Conservation (phyloP, 2,888 invertebrate species). For the Caenorhabditis becei region DNA sequence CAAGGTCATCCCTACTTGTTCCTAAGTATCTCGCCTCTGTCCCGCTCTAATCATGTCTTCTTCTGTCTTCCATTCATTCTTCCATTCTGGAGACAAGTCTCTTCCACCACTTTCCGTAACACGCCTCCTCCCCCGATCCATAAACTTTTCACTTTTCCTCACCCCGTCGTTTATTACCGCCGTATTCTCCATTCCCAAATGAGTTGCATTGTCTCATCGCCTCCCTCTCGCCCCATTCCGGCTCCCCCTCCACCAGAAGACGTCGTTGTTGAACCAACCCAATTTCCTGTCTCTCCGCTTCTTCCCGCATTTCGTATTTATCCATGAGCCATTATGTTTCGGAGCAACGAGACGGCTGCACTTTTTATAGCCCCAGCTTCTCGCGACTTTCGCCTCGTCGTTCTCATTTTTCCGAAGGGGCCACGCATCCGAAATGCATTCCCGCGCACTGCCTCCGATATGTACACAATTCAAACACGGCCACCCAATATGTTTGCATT, state of each 20-base stretch:
- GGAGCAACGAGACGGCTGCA: slow-evolving; percentile 21
- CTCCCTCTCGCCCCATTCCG: slow-evolving; percentile 15
- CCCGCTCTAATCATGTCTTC: slow-evolving; percentile 38
- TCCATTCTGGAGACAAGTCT: slow-evolving; percentile 32
- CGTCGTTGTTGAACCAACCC: slow-evolving; percentile 6
- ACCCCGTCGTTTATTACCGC: slow-evolving; percentile 38
- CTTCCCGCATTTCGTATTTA: slow-evolving; percentile 50
- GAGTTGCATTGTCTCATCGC: slow-evolving; percentile 49
- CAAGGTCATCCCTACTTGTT: slow-evolving; percentile 54
- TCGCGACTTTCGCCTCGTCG: slow-evolving; percentile 11
- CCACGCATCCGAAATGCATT: slow-evolving; percentile 52
- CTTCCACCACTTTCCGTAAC: slow-evolving; percentile 48
- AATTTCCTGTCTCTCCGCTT: slow-evolving; percentile 34
- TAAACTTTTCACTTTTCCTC: slow-evolving; percentile 57
- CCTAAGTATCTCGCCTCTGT: slow-evolving; percentile 25
- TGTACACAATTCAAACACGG: slow-evolving; percentile 52
- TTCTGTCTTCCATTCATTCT: slow-evolving; percentile 5
- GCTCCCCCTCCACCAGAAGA: slow-evolving; percentile 1
- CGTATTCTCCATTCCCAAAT: slow-evolving; percentile 8
- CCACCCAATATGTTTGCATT: slow-evolving; percentile 62
- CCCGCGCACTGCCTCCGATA: slow-evolving; percentile 35
- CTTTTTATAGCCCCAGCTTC: slow-evolving; percentile 41
- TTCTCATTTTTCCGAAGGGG: slow-evolving; percentile 40
- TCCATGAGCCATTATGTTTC: slow-evolving; percentile 54
- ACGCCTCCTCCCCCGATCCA: slow-evolving; percentile 35